Percentiles rank a stretch among this genome's conserved stretches.
Conservation (phyloP, 2,888 invertebrate species). For the Actias luna region DNA sequence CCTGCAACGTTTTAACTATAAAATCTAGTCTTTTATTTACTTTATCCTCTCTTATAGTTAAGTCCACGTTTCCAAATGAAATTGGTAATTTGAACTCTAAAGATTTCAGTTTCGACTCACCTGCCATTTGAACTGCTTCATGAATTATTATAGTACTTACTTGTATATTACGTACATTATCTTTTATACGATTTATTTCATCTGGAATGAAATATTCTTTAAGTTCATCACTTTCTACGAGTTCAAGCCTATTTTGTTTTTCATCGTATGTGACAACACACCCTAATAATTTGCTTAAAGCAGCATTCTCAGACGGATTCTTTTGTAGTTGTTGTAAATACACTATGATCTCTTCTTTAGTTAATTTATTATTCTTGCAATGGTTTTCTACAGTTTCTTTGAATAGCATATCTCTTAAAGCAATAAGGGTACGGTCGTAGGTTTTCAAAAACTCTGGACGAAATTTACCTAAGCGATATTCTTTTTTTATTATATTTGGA, state of each 20-base stretch:
- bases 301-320: conserved; percentile 8
- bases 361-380: conserved; percentile 12
- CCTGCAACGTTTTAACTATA: conserved; percentile 10
- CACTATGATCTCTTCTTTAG: conserved; percentile 8
- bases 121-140: conserved; percentile 14
- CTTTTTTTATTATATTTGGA: conserved; percentile 1
- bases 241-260: conserved; percentile 17
- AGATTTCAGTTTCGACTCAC: conserved; percentile 11
- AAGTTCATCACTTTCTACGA: conserved; percentile 12
- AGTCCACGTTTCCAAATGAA: conserved; percentile 19
- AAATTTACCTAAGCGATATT: conserved; percentile 11
- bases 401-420: conserved; percentile 15
- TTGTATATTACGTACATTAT: conserved; percentile 16
- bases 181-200: conserved; percentile 13
- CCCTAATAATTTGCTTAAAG: conserved; percentile 19
- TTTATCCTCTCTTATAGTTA: conserved; percentile 16
- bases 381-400: conserved; percentile 16
- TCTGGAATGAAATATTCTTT: conserved; percentile 11
- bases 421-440: conserved; percentile 8
- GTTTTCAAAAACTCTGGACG: conserved; percentile 16
- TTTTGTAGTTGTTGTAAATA: conserved; percentile 14
- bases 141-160: conserved; percentile 12
- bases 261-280: conserved; percentile 14
- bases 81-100: conserved; percentile 14
- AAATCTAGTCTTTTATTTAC: conserved; percentile 14